A percentile compares a stretch with the other conserved stretches of the same genome.
These are phyloP conservation scores for Sabatieria punctata DNA, from an alignment of 2,888 invertebrate species.

Conservation along the genomic window DNA sequence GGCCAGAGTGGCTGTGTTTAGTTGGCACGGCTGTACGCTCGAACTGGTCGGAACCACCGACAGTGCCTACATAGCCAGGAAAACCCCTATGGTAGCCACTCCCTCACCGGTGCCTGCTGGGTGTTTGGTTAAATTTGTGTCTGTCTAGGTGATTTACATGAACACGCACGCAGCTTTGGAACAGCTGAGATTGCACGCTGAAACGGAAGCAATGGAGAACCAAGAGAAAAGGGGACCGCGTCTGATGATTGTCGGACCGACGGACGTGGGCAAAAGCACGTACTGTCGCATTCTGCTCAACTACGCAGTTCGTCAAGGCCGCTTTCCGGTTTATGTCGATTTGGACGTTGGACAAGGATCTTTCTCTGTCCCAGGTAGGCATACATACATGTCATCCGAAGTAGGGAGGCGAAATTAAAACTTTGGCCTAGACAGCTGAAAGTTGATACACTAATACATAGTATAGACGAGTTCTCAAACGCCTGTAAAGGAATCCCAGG, in stretches of 20 bases:
- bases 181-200: conserved; percentile 49
- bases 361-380: conserved; percentile 21
- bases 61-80: conserved; percentile 80
- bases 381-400: no score
- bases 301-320: conserved; percentile 69
- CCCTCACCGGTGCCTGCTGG: no score
- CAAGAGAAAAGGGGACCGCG: conserved; percentile 15
- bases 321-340: conserved; percentile 70
- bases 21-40: conserved; percentile 81
- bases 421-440: no score
- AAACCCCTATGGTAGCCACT: conserved; percentile 96
- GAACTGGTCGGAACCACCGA: conserved; percentile 73
- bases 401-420: no score
- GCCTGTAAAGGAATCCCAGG: no score
- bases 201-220: neutral
- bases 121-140: no score
- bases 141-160: conserved; percentile 57
- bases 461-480: no score
- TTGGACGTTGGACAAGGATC: conserved; percentile 70
- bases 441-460: no score
- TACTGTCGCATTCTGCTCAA: conserved; percentile 70
- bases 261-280: conserved; percentile 90
- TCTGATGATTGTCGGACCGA: conserved; percentile 46
- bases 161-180: conserved; percentile 91
- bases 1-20: conserved; percentile 83